Percentiles rank a stretch among this genome's conserved stretches.
Conservation (phyloP, 2,797 vertebrate genomes). For the Characodon lateralis region DNA sequence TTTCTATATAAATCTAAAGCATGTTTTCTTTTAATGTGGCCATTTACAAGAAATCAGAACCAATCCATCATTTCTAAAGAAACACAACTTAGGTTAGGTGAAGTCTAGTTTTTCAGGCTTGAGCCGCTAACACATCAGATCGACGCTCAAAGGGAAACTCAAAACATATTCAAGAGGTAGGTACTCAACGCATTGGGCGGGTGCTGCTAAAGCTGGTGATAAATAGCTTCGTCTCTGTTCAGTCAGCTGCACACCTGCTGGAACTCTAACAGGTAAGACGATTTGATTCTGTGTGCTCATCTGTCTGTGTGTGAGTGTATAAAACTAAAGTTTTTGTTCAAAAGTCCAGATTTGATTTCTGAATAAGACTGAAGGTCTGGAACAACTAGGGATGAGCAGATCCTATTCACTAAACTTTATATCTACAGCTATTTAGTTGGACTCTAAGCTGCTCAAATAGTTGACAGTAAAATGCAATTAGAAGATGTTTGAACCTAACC, state of each 20-base stretch:
- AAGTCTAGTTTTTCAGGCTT: background rate
- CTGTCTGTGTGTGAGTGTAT: background rate
- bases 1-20: too few relatives aligned
- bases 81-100: background rate
- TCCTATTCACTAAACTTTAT: too few relatives aligned
- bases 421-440: too few relatives aligned
- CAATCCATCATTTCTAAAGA: slow-evolving; percentile 6
- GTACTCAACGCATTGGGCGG: background rate
- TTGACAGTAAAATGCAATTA: background rate
- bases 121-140: background rate
- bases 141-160: background rate
- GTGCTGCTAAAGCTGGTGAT: background rate
- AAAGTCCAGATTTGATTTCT: background rate
- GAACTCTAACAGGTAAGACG: slow-evolving; percentile 24
- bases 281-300: background rate
- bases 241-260: background rate
- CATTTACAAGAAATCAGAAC: slow-evolving; percentile 3
- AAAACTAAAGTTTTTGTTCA: background rate
- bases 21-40: background rate
- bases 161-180: background rate
- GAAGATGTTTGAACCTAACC: background rate
- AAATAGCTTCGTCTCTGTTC: background rate
- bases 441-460: background rate
- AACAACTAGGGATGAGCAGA: too few relatives aligned
- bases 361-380: too few relatives aligned